phyloP scores from a whole-genome alignment of 2,113 vertebrate genomes.

The Dasyurus viverrinus region DNA sequence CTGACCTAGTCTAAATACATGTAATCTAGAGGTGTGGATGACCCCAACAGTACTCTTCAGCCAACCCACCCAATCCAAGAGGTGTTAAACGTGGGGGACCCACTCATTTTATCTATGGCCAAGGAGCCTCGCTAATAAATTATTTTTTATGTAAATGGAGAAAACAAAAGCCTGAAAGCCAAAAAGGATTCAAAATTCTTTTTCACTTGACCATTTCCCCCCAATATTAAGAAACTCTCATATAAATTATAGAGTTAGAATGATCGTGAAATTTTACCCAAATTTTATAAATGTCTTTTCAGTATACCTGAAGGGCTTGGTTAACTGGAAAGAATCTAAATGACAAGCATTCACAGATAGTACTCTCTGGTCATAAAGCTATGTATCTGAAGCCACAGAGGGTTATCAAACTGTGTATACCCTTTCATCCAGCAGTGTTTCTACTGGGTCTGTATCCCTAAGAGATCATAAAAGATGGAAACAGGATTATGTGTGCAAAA shows the following conservation, averaged over 20 bases:
- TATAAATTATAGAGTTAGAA: background rate
- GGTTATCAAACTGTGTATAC: too few relatives aligned
- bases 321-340: constrained; percentile 29
- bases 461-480: too few relatives aligned
- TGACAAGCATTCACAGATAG: background rate
- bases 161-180: background rate
- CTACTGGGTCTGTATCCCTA: too few relatives aligned
- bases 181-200: background rate
- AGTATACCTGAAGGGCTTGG: constrained; percentile 19
- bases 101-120: background rate
- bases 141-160: too few relatives aligned
- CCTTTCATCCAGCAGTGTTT: too few relatives aligned
- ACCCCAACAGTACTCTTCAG: background rate
- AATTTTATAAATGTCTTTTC: constrained; percentile 9
- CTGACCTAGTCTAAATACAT: background rate
- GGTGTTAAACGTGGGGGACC: background rate
- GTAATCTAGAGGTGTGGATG: background rate
- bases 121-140: background rate
- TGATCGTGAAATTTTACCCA: background rate
- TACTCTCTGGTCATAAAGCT: background rate
- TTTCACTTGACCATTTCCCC: background rate
- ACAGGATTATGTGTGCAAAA: too few relatives aligned
- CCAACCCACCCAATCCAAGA: background rate
- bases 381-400: too few relatives aligned
- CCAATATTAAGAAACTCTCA: constrained; percentile 15